Base-by-base conservation (phyloP, 2,888 invertebrate genomes). In the Oxyteleia sp. region DNA sequence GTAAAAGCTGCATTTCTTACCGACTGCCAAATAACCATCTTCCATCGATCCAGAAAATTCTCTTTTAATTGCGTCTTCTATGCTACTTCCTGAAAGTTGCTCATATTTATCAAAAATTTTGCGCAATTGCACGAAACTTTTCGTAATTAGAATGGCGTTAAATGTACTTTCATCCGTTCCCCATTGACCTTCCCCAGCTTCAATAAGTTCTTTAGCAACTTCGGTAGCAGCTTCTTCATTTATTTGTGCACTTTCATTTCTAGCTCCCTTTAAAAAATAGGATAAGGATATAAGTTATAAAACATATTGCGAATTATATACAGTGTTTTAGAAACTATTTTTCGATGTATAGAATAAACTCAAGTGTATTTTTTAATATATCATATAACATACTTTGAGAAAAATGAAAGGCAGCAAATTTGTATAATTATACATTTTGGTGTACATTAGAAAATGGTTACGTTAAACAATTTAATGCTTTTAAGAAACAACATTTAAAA, bases 151-250 rank as follows among this genome's bases (percentile, higher is more conserved):
- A 63, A 98, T 95, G 87, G 96, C 95, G 93, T 98, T 98, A 94
- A 98, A 98, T 63, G 96, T 95, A 2, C 97, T 97, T 93, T 98
- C 98, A 91, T 98, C 98, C 0, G 98, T 98, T 66, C 98, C 98
- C 86, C 97, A 92, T 81, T 94, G 94, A 2, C 94, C 93, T 88
- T 95, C 95, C 20, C 97, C 97, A 64, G 98, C 97, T 91, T 95
- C 95, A 2, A 97, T 94, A 72, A 98, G 94, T 88, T 95, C 96
- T 91, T 97, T 95, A 4, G 98, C 98, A 93, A 98, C 98, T 87
- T 95, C 95, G 66, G 96, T 94, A 8, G 98, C 98, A 84, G 94
- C 94, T 0, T 94, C 94, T 45, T 95, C 95, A 92, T 98, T 96
- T 0, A 96, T 95, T 2, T 95, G 95, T 88, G 96, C 95, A 87